Evolutionary conservation across 2,888 invertebrate species (phyloP).

Genomic region (Panopea generosa): DNA sequence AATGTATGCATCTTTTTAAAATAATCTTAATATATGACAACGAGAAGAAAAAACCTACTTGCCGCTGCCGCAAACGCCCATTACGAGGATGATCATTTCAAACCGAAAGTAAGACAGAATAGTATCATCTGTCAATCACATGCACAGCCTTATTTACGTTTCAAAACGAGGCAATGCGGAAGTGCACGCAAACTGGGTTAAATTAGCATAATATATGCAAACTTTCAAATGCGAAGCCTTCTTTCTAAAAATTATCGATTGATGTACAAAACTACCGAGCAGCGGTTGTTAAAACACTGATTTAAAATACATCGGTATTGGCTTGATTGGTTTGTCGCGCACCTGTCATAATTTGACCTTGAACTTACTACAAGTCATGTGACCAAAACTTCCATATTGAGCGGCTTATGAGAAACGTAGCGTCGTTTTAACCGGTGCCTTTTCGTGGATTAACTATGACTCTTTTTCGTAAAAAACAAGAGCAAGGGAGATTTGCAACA

Average conservation of each 20-base stretch:
- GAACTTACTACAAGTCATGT: conserved; percentile 70
- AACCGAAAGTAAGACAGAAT: neutral
- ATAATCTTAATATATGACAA: no score
- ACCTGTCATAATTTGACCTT: conserved; percentile 64
- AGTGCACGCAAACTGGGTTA: conserved; percentile 28
- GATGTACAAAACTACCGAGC: neutral
- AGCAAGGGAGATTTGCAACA: conserved; percentile 81
- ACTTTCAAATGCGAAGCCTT: conserved; percentile 22
- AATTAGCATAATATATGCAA: conserved; percentile 54
- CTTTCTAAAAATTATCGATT: conserved; percentile 15
- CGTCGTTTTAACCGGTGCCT: conserved; percentile 51
- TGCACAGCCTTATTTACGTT: conserved; percentile 29
- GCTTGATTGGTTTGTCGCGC: conserved; percentile 21
- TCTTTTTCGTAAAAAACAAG: conserved; percentile 80
- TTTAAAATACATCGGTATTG: neutral
- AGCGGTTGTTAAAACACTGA: neutral
- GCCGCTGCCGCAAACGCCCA: conserved; percentile 79
- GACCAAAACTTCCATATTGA: conserved; percentile 62
- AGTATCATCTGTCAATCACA: conserved; percentile 30
- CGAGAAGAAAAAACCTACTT: conserved; percentile 71
- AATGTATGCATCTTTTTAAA: no score
- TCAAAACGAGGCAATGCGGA: conserved; percentile 65
- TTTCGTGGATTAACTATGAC: conserved; percentile 62
- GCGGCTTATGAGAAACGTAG: conserved; percentile 59
- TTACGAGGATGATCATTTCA: conserved; percentile 68